Base-by-base conservation (phyloP, 1,140 invertebrate genomes). In the Drosophila trapezifrons region DNA sequence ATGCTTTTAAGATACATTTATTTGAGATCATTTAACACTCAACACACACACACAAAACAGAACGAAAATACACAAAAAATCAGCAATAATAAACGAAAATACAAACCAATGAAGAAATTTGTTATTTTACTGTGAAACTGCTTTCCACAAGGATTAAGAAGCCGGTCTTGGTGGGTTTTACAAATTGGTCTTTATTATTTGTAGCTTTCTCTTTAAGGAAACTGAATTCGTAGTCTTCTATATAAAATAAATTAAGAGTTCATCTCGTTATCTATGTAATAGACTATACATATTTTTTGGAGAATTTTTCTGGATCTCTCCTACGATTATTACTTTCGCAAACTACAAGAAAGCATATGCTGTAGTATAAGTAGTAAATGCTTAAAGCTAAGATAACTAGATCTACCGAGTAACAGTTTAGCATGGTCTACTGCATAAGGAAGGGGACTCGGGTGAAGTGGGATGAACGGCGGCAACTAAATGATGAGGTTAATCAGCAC, bases 1-100 rank as follows among this genome's bases (percentile, higher is more conserved):
- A 84, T 78, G 80, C 49, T 83, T 87, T 89, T 87, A 89, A 83
- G 79, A 65, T 78, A 45, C 58, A 76, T 62, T 76, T 52, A 54
- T 73, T 70, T 73, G 47, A 51, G 57, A 63, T 77, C 49, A 79
- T 70, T 83, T 70, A 89, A 71, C 49, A 78, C 22, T 43, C 35
- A 52, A 69, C 52, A 80, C 59, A 83, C 37, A 80, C 18, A 64
- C 27, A 64, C 62, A 22, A 59, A 49, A 54, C 18, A 71, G 29
- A 78, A 78, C 42, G 46, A 79, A 79, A 87, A 77, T 45, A 86
- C 75, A 69, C 63, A 76, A 66, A 63, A 78, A 52, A 52, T 35
- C 69, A 67, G 47, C 51, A 83, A 77, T 66, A 77, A 85, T 74
- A 82, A 57, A 38, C 37, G 71, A 66, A 42, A 64, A 78, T 51